phyloP scores from a whole-genome alignment of 1,140 invertebrate species.

The Amyelois transitella region DNA sequence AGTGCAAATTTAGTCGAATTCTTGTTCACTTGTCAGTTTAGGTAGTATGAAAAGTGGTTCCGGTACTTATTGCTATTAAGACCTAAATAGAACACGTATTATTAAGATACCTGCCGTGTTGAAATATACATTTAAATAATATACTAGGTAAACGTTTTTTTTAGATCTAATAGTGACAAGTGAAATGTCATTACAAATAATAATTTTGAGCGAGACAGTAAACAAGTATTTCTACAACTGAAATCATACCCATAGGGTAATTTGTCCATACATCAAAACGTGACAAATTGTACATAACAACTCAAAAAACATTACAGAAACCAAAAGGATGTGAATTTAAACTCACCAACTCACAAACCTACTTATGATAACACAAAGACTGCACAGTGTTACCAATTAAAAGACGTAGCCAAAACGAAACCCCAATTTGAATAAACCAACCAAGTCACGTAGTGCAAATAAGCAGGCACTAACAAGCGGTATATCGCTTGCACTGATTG shows the following conservation, averaged over 20 bases:
- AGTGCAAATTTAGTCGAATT: neutral
- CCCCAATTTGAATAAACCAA: slow-evolving; percentile 59
- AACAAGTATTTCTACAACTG: no score
- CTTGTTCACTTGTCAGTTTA: neutral
- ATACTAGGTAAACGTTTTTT: no score
- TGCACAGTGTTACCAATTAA: slow-evolving; percentile 45
- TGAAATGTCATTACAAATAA: no score
- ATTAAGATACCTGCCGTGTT: no score
- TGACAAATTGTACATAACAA: no score
- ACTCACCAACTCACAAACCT: neutral
- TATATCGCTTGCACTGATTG: slow-evolving; percentile 73
- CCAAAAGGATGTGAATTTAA: neutral
- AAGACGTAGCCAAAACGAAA: slow-evolving; percentile 47
- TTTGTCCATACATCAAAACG: no score
- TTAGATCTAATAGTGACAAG: no score
- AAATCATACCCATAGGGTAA: no score
- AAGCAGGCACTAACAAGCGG: slow-evolving; percentile 68
- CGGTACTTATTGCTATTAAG: no score
- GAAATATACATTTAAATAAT: no score
- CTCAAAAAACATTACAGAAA: neutral
- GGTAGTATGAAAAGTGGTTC: neutral
- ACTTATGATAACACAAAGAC: slow-evolving; percentile 6
- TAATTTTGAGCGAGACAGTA: no score
- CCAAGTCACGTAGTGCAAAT: slow-evolving; percentile 69
- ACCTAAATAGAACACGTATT: no score